These are phyloP conservation scores for Erebia palarica DNA, from an alignment of 2,888 invertebrate genomes.

Conservation along the genomic window DNA sequence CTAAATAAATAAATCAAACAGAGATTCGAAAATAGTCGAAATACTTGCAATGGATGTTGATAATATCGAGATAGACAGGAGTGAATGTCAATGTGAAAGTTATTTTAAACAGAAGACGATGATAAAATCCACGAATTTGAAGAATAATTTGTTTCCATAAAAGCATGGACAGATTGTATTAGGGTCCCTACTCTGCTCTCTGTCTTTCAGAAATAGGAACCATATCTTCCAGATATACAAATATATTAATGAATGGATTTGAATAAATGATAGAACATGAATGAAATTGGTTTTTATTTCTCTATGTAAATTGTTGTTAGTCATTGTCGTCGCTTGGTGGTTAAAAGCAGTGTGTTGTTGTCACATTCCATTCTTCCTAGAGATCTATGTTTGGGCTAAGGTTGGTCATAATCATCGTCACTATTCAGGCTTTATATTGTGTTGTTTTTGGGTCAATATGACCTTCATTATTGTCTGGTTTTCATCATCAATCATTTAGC, in stretches of 20 bases:
- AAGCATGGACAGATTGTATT: too few species aligned
- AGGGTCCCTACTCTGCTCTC: too few species aligned
- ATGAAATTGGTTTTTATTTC: background rate
- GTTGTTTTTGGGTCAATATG: background rate
- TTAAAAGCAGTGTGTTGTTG: background rate
- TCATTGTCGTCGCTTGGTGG: conserved; percentile 9
- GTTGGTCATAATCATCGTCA: conserved; percentile 3
- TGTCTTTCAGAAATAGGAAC: too few species aligned
- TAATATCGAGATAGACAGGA: background rate
- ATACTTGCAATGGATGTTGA: background rate
- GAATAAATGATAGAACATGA: background rate
- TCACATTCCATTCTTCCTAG: background rate
- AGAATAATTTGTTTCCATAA: too few species aligned
- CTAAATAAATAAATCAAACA: too few species aligned
- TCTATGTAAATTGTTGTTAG: conserved; percentile 2
- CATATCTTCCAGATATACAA: too few species aligned
- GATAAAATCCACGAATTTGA: too few species aligned
- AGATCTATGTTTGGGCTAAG: conserved; percentile 10
- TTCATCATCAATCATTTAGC: conserved; percentile 8
- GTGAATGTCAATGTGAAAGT: too few species aligned
- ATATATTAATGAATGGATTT: background rate
- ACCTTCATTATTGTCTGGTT: conserved; percentile 6
- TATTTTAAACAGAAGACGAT: too few species aligned
- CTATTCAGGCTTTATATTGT: conserved; percentile 9
- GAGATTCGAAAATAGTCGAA: background rate